Percentiles rank a stretch among this genome's conserved stretches.
phyloP scores from a whole-genome alignment of 64 coral and sea anemone genomes.

The Acropora tenuis region DNA sequence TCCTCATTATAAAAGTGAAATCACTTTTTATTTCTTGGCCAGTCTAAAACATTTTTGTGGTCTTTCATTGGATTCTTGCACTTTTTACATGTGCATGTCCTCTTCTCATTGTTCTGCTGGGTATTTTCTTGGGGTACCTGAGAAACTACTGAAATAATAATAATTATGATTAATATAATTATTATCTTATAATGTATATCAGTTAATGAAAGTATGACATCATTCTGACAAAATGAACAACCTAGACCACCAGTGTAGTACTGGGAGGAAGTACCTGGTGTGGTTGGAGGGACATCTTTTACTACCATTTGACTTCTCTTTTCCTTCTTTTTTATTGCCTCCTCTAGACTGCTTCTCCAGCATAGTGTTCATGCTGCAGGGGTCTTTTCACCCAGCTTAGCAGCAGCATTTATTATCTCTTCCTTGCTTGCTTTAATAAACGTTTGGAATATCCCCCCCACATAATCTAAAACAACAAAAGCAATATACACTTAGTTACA shows the following conservation, averaged over 20 bases:
- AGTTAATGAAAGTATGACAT: no score
- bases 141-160: background rate
- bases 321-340: conserved; percentile 13
- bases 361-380: conserved; percentile 29
- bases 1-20: no score
- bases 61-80: background rate
- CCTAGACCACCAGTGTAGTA: no score
- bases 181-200: no score
- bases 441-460: conserved; percentile 4
- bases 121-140: background rate
- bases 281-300: conserved; percentile 40
- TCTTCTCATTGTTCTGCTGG: background rate
- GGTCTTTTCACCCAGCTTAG: conserved; percentile 16
- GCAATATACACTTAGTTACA: no score
- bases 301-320: conserved; percentile 20
- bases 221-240: no score
- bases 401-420: background rate
- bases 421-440: conserved; percentile 18
- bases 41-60: background rate
- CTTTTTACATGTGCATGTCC: background rate
- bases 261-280: background rate
- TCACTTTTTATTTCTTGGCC: background rate
- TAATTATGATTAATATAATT: no score
- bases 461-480: conserved; percentile 17
- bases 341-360: conserved; percentile 22